Conservation (phyloP, 2,113 vertebrate genomes). For the Actenoides lindsayi region DNA sequence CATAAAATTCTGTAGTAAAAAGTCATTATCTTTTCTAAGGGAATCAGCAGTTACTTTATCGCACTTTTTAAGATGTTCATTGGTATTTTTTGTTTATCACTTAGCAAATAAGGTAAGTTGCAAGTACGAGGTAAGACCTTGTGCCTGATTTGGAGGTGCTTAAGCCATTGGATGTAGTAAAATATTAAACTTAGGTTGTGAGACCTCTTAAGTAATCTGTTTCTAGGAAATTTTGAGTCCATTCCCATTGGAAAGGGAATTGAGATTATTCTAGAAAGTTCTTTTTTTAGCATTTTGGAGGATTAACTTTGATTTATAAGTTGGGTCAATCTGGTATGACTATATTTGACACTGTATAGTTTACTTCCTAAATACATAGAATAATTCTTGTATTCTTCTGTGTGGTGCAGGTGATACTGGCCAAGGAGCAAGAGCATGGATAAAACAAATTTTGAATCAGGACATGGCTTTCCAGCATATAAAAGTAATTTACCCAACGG, state of each 20-base stretch:
- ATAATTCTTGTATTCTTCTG: not conserved
- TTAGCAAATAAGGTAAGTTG: not conserved
- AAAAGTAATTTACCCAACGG: conserved; percentile 90
- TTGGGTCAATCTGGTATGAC: not conserved
- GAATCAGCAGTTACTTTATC: not conserved
- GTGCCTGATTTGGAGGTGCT: not conserved
- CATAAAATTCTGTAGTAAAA: not conserved
- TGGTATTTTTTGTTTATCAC: not conserved
- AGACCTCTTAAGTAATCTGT: not conserved
- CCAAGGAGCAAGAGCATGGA: conserved; percentile 82
- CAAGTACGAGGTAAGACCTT: not conserved
- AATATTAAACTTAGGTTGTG: not conserved
- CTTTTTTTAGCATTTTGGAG: not conserved
- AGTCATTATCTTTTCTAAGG: not conserved
- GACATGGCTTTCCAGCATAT: conserved; percentile 88
- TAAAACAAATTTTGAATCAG: conserved; percentile 81
- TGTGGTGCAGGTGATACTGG: conserved; percentile 84
- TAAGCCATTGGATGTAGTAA: not conserved
- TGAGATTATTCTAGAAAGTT: not conserved
- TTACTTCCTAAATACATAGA: not conserved
- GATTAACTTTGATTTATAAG: not conserved
- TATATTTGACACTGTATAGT: not conserved
- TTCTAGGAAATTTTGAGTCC: not conserved
- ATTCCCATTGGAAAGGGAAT: not conserved
- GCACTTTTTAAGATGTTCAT: not conserved